Percentiles rank a stretch among this genome's conserved stretches.
Evolutionary conservation across 2,113 vertebrate genomes (phyloP).

Genomic region (Galbula dea): DNA sequence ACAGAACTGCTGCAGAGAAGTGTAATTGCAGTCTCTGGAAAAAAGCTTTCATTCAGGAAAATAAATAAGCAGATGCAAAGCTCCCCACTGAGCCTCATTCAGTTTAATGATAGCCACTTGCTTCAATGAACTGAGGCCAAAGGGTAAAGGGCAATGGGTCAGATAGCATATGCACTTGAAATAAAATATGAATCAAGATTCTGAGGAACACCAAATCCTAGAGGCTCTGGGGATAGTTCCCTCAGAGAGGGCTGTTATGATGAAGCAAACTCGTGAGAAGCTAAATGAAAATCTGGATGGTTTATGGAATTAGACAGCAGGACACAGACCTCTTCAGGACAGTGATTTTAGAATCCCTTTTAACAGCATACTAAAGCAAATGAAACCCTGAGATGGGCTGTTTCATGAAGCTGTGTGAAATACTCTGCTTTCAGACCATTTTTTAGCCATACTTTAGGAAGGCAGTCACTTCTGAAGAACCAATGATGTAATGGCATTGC

Average conservation of each 20-base stretch:
- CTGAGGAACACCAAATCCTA: neutral
- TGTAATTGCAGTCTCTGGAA: neutral
- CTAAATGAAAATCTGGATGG: neutral
- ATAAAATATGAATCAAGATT: constrained; percentile 28
- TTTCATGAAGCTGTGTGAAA: neutral
- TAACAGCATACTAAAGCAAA: constrained; percentile 3
- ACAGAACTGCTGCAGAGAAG: neutral
- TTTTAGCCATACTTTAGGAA: neutral
- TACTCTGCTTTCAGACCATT: neutral
- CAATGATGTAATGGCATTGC: neutral
- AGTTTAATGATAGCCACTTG: constrained; percentile 43
- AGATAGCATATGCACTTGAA: constrained; percentile 22
- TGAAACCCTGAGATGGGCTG: neutral
- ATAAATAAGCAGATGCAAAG: constrained; percentile 24
- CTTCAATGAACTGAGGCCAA: constrained; percentile 34
- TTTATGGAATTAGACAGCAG: neutral
- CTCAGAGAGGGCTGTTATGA: neutral
- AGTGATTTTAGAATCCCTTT: constrained; percentile 6
- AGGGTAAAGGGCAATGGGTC: constrained; percentile 24
- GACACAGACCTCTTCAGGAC: neutral
- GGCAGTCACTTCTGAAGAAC: neutral
- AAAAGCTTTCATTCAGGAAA: constrained; percentile 17
- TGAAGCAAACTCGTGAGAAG: neutral
- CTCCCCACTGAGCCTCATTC: neutral
- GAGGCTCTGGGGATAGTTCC: neutral